Base-by-base conservation (phyloP, 2,888 invertebrate species). In the Seira ritae region DNA sequence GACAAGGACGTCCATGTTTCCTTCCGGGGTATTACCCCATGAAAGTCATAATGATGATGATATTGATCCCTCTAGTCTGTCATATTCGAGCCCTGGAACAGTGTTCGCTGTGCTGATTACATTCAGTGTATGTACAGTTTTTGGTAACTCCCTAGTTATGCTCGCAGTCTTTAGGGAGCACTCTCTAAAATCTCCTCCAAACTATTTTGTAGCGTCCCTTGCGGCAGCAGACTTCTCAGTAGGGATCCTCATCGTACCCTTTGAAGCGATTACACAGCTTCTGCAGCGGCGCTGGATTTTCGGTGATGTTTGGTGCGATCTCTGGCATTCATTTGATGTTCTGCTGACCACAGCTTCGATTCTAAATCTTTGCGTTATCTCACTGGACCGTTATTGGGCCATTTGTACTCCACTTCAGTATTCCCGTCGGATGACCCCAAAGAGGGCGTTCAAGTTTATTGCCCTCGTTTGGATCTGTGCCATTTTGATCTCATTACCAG, bases 331-430 rank as follows among this genome's bases (percentile, higher is more conserved):
- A 0, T 91, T 98, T 86, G 99, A 99, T 90, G 98, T 99, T 0
- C 93, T 99, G 1, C 98, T 98, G 89, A 97, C 97, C 89, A 99
- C 99, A 0, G 98, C 98, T 3, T 98, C 98, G 4, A 99, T 99
- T 89, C 92, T 99, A 65, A 99, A 99, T 91, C 92, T 99, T 75
- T 99, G 99, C 91, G 97, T 98, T 42, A 99, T 98, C 89, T 97
- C 97, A 0, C 91, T 98, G 89, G 98, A 98, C 91, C 94, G 98
- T 20, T 99, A 99, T 91, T 98, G 98, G 98, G 99, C 99, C 62
- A 98, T 99, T 85, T 81, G 76, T 17, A 70, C 69, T n/a, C 99
- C 99, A 0, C 97, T 99, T 87, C 96, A 96, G 67, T 99, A 99
- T 91, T 97, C 98, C 0, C 96, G 95, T 92, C 93, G 95, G 86